These are phyloP conservation scores for Drosophila tripunctata DNA, from an alignment of 2,888 invertebrate species.

Conservation along the genomic window DNA sequence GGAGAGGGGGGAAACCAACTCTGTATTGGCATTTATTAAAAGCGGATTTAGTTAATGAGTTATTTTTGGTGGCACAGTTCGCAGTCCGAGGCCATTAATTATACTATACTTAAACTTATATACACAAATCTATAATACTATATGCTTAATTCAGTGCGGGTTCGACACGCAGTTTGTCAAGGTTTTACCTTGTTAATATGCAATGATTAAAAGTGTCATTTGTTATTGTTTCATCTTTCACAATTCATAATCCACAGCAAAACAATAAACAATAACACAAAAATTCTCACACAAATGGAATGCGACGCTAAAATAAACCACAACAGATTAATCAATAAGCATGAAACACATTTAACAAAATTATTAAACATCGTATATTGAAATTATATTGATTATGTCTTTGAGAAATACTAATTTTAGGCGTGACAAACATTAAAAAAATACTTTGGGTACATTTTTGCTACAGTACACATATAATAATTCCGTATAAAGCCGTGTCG, in stretches of 20 bases:
- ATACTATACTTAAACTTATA: constrained; percentile 35
- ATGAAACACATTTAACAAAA: background rate
- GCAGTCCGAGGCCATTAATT: constrained; percentile 66
- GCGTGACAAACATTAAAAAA: no score
- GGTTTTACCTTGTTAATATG: constrained; percentile 72
- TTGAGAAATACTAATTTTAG: no score
- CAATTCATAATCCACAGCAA: constrained; percentile 13
- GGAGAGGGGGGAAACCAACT: background rate
- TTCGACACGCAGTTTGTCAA: constrained; percentile 39
- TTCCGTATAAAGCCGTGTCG: no score
- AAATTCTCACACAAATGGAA: constrained; percentile 8
- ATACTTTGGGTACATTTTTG: no score
- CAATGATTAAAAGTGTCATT: constrained; percentile 79
- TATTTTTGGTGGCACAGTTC: constrained; percentile 73
- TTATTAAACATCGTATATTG: no score
- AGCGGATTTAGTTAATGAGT: constrained; percentile 81
- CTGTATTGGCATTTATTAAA: constrained; percentile 76
- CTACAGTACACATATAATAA: no score
- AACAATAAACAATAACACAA: background rate
- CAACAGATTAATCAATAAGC: background rate
- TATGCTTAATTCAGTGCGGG: constrained; percentile 50
- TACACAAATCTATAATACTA: constrained; percentile 4
- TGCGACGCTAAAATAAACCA: background rate
- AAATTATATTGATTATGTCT: no score
- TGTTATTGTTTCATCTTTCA: constrained; percentile 56